A percentile compares a stretch with the other conserved stretches of the same genome.
phyloP scores from a whole-genome alignment of 2,113 vertebrate species.

The Stomatorhinus ivindoensis region DNA sequence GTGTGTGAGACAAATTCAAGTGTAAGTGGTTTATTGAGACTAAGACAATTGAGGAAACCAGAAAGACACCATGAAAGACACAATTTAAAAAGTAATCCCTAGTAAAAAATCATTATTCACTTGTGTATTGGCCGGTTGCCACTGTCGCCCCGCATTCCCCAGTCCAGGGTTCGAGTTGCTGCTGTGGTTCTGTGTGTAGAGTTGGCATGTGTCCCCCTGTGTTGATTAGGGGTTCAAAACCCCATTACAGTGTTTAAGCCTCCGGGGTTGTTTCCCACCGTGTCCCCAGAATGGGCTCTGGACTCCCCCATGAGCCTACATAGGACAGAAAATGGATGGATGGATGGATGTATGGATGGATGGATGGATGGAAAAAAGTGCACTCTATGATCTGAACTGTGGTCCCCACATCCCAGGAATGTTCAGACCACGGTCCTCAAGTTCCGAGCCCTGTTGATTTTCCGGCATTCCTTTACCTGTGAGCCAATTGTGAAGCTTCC shows the following conservation, averaged over 20 bases:
- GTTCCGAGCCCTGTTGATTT: no score
- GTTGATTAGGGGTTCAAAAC: neutral
- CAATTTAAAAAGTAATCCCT: neutral
- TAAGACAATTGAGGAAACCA: neutral
- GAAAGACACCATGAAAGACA: neutral
- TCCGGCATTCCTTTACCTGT: no score
- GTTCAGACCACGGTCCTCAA: no score
- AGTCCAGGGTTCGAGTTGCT: neutral
- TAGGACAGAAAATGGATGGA: no score
- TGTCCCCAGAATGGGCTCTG: no score
- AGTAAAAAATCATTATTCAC: neutral
- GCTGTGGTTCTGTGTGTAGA: neutral
- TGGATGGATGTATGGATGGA: no score
- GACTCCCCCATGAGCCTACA: no score
- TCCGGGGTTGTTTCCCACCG: no score
- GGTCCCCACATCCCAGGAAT: neutral
- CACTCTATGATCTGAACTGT: neutral
- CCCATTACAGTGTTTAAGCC: neutral
- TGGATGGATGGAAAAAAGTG: neutral
- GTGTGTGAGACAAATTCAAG: neutral
- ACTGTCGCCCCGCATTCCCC: no score
- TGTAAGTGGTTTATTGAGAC: neutral
- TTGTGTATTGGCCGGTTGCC: no score
- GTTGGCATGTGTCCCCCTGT: neutral
- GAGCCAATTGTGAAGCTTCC: no score